Conservation (phyloP, 2,888 invertebrate species). For the Plusia festucae region DNA sequence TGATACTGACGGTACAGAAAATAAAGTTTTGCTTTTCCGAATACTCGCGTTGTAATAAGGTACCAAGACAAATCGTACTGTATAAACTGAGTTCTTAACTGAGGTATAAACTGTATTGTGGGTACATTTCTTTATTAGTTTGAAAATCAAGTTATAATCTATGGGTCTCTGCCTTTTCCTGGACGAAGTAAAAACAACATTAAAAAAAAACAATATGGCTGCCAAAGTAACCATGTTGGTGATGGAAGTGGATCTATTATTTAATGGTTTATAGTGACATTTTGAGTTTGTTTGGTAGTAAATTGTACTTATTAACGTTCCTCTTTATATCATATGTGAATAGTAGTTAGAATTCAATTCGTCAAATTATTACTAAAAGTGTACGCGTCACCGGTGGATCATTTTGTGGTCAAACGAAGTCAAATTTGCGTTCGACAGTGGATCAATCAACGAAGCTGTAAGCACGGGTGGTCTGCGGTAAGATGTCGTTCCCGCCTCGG, state of each 20-base stretch:
- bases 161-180: no score
- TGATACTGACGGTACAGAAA: no score
- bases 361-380: constrained; percentile 45
- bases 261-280: constrained; percentile 35
- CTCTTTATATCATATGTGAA: constrained; percentile 30
- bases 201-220: constrained; percentile 50
- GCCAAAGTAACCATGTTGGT: constrained; percentile 57
- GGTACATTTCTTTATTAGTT: no score
- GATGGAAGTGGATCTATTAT: constrained; percentile 41
- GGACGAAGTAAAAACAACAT: constrained; percentile 41
- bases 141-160: no score
- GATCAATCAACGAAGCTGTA: constrained; percentile 26
- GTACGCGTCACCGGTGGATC: constrained; percentile 64
- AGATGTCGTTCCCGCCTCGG: constrained; percentile 97
- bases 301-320: constrained; percentile 31
- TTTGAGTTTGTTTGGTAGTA: constrained; percentile 31
- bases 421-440: constrained; percentile 36
- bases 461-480: constrained; percentile 37
- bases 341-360: constrained; percentile 17
- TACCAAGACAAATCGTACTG: no score
- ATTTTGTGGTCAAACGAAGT: constrained; percentile 39
- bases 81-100: no score
- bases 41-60: no score
- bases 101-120: no score
- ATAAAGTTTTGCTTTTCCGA: no score